phyloP scores from a whole-genome alignment of 2,113 vertebrate genomes.

The Delphinapterus leucas region DNA sequence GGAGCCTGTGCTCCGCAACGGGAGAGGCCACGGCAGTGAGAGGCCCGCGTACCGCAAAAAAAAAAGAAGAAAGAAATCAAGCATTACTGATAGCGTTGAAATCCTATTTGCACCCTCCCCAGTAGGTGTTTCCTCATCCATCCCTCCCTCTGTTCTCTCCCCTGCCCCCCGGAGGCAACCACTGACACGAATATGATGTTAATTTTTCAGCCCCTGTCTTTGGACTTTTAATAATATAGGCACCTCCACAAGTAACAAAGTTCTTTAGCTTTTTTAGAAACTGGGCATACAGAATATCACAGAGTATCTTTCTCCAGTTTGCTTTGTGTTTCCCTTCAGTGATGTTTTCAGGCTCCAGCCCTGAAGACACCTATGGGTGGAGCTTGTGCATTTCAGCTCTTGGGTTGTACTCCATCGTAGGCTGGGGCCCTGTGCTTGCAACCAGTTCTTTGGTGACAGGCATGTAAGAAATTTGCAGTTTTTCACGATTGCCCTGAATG shows the following conservation, averaged over 20 bases:
- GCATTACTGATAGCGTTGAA: fast-evolving
- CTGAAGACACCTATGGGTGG: fast-evolving
- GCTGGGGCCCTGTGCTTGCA: fast-evolving
- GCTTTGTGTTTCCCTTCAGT: fast-evolving
- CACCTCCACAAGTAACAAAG: fast-evolving
- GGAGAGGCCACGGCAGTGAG: too few species aligned
- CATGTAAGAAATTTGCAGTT: fast-evolving
- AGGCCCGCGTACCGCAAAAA: too few species aligned
- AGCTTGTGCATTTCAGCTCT: fast-evolving
- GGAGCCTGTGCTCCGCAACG: too few species aligned
- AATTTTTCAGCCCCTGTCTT: neutral
- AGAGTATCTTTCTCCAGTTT: fast-evolving
- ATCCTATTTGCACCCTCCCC: neutral
- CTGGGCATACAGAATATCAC: fast-evolving
- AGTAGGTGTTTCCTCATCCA: fast-evolving
- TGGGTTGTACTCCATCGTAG: fast-evolving
- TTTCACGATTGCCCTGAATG: fast-evolving
- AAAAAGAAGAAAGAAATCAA: too few species aligned
- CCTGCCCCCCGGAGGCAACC: fast-evolving
- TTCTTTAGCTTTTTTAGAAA: neutral
- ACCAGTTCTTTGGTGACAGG: neutral
- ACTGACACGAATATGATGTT: fast-evolving
- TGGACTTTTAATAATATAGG: fast-evolving
- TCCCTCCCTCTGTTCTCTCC: too few species aligned
- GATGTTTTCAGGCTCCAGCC: fast-evolving